Conservation (phyloP, 2,888 invertebrate species). For the Agelastica alni region DNA sequence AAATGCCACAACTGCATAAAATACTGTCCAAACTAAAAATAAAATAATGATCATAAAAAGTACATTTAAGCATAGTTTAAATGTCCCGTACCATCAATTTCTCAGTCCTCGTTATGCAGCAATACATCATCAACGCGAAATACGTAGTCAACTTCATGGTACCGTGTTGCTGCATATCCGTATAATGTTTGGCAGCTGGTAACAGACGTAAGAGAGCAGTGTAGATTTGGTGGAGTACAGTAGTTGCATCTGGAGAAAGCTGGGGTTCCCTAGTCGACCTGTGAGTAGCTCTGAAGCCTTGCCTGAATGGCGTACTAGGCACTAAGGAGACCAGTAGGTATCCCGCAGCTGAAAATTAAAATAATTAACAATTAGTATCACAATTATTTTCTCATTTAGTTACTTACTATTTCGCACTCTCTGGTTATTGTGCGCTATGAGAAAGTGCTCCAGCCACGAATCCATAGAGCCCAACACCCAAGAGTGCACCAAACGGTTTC, state of each 20-base stretch:
- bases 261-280: slow-evolving; percentile 57
- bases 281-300: slow-evolving; percentile 75
- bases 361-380: too few relatives aligned
- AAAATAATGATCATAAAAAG: not conserved
- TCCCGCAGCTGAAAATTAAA: slow-evolving; percentile 72
- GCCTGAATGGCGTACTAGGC: slow-evolving; percentile 87
- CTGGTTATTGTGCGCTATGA: slow-evolving; percentile 83
- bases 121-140: slow-evolving; percentile 90
- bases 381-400: too few relatives aligned
- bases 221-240: slow-evolving; percentile 69
- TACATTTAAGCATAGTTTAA: not conserved
- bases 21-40: slow-evolving; percentile 84
- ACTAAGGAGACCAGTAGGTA: slow-evolving; percentile 87
- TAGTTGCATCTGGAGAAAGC: slow-evolving; percentile 61
- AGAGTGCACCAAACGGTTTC: slow-evolving; percentile 87
- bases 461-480: slow-evolving; percentile 93
- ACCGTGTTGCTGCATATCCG: slow-evolving; percentile 84
- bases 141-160: slow-evolving; percentile 91
- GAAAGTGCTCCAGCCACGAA: slow-evolving; percentile 87
- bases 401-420: slow-evolving; percentile 77
- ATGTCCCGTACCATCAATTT: slow-evolving; percentile 79
- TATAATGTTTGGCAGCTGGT: slow-evolving; percentile 83
- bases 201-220: slow-evolving; percentile 75
- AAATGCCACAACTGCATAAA: slow-evolving; percentile 91
- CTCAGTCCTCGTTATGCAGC: slow-evolving; percentile 86